phyloP scores from a whole-genome alignment of 92 coral and sea anemone species.

The Epizoanthus rinbou region DNA sequence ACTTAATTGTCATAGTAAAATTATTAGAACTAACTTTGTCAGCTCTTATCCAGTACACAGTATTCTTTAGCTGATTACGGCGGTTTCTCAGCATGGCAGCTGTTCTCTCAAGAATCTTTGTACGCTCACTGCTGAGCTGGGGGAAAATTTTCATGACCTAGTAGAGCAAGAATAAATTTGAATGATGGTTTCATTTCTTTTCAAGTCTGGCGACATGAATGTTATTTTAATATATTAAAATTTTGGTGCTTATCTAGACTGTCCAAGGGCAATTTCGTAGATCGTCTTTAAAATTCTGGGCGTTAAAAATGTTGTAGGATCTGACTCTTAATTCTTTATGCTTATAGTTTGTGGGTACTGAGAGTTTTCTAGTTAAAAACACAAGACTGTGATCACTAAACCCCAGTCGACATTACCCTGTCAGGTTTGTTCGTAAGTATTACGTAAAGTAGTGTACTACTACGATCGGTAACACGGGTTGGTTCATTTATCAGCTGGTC shows the following conservation, averaged over 20 bases:
- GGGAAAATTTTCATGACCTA: slow-evolving; percentile 16
- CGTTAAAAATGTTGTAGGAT: slow-evolving; percentile 1
- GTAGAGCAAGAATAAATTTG: background rate
- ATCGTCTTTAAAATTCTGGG: background rate
- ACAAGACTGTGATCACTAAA: slow-evolving; percentile 38
- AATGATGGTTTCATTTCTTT: no score
- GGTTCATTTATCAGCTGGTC: slow-evolving; percentile 42
- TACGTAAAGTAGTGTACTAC: slow-evolving; percentile 25
- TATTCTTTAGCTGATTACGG: slow-evolving; percentile 3
- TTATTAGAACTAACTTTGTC: background rate
- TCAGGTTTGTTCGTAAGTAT: slow-evolving; percentile 31
- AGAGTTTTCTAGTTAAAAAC: slow-evolving; percentile 18
- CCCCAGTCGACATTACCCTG: slow-evolving; percentile 25
- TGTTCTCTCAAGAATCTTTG: background rate
- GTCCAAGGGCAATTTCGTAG: background rate
- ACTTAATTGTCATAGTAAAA: no score
- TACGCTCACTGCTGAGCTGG: background rate
- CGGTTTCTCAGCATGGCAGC: slow-evolving; percentile 11
- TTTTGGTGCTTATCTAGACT: background rate
- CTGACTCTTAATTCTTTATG: slow-evolving; percentile 11
- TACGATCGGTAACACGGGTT: slow-evolving; percentile 25
- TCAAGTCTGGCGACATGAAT: no score
- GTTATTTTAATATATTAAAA: background rate
- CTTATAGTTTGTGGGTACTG: slow-evolving; percentile 13
- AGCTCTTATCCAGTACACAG: background rate